Conservation (phyloP, 2,888 invertebrate genomes). For the Scaptomyza parva region DNA sequence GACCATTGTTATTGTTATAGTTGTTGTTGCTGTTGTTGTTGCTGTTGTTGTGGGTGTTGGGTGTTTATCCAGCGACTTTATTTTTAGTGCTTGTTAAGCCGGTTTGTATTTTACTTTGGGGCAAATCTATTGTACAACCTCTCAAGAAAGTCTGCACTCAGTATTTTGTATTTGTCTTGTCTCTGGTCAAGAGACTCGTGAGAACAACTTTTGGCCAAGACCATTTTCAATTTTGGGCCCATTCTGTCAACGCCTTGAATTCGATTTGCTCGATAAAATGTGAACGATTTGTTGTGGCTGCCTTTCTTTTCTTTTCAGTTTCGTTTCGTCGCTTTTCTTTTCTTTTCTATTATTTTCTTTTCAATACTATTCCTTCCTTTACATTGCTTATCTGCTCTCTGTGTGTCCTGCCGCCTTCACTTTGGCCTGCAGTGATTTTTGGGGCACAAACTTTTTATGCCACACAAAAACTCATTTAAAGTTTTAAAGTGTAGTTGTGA, state of each 20-base stretch:
- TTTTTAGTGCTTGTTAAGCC: constrained; percentile 56
- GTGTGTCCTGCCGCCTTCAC: neutral
- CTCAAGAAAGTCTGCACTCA: constrained; percentile 26
- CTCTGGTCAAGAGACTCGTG: constrained; percentile 38
- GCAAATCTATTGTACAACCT: constrained; percentile 10
- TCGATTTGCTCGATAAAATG: constrained; percentile 56
- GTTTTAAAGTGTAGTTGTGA: constrained; percentile 73
- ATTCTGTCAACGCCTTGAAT: constrained; percentile 33
- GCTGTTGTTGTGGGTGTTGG: constrained; percentile 10
- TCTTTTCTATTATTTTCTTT: constrained; percentile 2
- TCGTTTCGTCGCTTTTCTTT: no score
- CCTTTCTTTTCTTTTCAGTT: constrained; percentile 23
- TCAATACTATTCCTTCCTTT: neutral
- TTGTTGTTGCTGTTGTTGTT: constrained; percentile 1
- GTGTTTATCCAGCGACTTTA: constrained; percentile 28
- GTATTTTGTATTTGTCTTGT: constrained; percentile 35
- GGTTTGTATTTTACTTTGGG: constrained; percentile 27
- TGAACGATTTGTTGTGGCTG: constrained; percentile 54
- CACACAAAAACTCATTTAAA: constrained; percentile 73
- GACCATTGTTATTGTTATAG: constrained; percentile 29
- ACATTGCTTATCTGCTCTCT: constrained; percentile 18
- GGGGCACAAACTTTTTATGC: constrained; percentile 57
- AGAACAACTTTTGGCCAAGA: constrained; percentile 41
- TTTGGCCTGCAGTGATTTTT: constrained; percentile 37
- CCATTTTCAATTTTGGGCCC: constrained; percentile 44